Evolutionary conservation across 2,888 invertebrate species (phyloP).

Genomic region (Amaurobius ferox): DNA sequence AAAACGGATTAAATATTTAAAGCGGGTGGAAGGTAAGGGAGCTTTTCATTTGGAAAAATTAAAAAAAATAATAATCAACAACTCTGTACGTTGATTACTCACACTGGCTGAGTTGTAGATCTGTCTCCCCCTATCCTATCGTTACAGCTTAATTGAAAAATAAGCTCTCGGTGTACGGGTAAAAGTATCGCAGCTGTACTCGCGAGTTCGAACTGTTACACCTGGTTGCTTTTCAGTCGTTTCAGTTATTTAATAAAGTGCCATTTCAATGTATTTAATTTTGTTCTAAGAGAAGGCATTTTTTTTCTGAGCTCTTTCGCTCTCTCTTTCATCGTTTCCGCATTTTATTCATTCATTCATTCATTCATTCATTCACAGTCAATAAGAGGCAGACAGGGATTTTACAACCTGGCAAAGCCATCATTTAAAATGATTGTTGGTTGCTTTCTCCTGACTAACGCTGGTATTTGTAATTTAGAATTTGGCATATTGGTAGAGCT

Average conservation of each 20-base stretch:
- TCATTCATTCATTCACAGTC: no score
- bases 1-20: slow-evolving; percentile 55
- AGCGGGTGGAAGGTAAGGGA: slow-evolving; percentile 11
- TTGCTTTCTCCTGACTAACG: no score
- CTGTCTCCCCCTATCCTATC: background rate
- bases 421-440: no score
- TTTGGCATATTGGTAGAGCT: no score
- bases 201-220: background rate
- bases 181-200: background rate
- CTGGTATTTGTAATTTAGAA: no score
- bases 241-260: slow-evolving; percentile 6
- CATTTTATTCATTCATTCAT: no score
- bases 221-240: slow-evolving; percentile 10
- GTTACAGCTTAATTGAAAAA: slow-evolving; percentile 39
- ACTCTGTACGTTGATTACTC: background rate
- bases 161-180: background rate
- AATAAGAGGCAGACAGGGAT: no score
- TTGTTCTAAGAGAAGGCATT: background rate
- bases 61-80: background rate
- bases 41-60: slow-evolving; percentile 39
- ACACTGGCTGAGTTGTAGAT: background rate
- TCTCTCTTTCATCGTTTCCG: no score
- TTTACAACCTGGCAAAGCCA: no score
- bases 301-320: no score
- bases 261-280: slow-evolving; percentile 7